Conservation (phyloP, 2,888 invertebrate species). For the Scaptomyza polygonia region DNA sequence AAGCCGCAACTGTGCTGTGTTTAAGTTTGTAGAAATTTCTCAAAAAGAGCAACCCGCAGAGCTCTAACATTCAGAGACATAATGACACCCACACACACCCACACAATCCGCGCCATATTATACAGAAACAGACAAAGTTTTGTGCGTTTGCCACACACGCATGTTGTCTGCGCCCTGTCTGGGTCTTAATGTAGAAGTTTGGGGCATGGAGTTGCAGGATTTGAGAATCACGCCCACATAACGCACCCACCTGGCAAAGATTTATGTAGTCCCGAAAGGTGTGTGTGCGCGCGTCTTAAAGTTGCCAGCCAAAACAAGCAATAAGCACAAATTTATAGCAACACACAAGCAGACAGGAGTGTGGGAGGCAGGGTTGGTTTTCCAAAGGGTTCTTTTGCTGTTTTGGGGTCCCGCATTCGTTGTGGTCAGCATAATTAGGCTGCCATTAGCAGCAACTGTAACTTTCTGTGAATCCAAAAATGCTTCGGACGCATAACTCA, state of each 20-base stretch:
- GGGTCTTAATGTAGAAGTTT: conserved; percentile 27
- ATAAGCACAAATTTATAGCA: conserved; percentile 60
- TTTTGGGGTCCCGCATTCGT: conserved; percentile 15
- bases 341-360: conserved; percentile 3
- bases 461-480: conserved; percentile 31
- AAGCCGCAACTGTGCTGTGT: conserved; percentile 22
- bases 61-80: conserved; percentile 30
- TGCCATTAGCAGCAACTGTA: conserved; percentile 67
- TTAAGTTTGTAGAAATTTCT: conserved; percentile 71
- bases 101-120: conserved; percentile 51
- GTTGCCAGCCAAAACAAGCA: conserved; percentile 46
- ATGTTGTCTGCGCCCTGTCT: conserved; percentile 74
- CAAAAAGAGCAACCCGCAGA: conserved; percentile 38
- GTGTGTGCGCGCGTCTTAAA: conserved; percentile 60
- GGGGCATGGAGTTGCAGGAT: conserved; percentile 1
- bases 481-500: conserved; percentile 47
- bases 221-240: conserved; percentile 22
- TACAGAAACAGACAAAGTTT: conserved; percentile 62
- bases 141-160: conserved; percentile 67
- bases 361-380: background rate
- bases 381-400: conserved; percentile 15
- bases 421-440: conserved; percentile 73
- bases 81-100: conserved; percentile 12
- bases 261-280: conserved; percentile 72
- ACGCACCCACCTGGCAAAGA: conserved; percentile 73